A percentile compares a stretch with the other conserved stretches of the same genome.
Evolutionary conservation across 2,888 invertebrate species (phyloP).

Genomic region (Euzophera pinguis): DNA sequence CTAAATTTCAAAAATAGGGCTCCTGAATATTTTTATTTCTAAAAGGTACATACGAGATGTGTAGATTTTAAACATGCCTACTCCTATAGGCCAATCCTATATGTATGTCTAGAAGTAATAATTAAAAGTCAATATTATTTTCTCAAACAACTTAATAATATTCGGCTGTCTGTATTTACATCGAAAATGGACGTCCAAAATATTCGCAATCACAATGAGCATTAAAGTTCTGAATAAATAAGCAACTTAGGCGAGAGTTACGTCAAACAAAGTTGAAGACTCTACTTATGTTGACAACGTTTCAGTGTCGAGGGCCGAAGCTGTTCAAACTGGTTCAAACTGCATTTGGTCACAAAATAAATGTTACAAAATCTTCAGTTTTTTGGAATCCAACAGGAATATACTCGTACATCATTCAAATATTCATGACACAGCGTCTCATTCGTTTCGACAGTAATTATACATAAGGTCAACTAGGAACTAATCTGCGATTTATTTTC

Average conservation of each 20-base stretch:
- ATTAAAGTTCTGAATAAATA: constrained; percentile 21
- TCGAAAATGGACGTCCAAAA: constrained; percentile 5
- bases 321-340: constrained; percentile 23
- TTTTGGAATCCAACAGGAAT: not conserved
- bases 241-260: constrained; percentile 14
- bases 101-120: too few species aligned
- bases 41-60: too few species aligned
- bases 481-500: too few species aligned
- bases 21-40: too few species aligned
- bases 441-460: too few species aligned
- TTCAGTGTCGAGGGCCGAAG: constrained; percentile 16
- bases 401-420: too few species aligned
- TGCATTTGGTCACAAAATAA: constrained; percentile 18
- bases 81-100: too few species aligned
- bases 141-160: not conserved
- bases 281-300: constrained; percentile 18
- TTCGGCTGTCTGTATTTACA: not conserved
- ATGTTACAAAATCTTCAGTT: not conserved
- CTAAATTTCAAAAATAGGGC: too few species aligned
- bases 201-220: constrained; percentile 13
- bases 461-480: too few species aligned
- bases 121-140: too few species aligned
- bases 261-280: constrained; percentile 17
- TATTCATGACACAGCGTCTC: too few species aligned
- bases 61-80: too few species aligned